Conservation (phyloP, 2,113 vertebrate genomes). For the Eulemur rufifrons region DNA sequence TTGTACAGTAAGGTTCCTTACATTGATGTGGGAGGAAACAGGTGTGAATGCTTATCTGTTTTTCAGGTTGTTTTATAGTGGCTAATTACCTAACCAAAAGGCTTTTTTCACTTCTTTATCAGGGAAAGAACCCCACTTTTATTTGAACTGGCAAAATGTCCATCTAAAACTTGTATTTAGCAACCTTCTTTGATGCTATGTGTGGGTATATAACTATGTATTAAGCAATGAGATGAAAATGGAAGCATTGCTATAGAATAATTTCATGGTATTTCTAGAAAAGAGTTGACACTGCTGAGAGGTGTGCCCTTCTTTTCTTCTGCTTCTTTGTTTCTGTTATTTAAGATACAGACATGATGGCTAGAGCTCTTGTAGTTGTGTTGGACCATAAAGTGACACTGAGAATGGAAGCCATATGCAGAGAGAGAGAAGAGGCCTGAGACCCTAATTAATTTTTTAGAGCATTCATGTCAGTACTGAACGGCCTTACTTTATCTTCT, state of each 20-base stretch:
- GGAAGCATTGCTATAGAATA: neutral
- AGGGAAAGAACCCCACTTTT: neutral
- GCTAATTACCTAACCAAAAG: neutral
- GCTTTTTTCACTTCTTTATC: neutral
- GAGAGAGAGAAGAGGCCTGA: neutral
- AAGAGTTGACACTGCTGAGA: neutral
- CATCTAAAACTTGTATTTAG: neutral
- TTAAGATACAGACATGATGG: neutral
- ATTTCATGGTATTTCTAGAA: neutral
- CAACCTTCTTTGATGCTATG: neutral
- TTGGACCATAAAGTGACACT: neutral
- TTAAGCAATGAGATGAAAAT: neutral
- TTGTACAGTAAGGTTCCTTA: neutral
- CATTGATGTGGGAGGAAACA: neutral
- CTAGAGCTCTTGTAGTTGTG: neutral
- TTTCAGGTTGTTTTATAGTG: neutral
- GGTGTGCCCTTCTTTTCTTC: neutral
- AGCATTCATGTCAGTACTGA: neutral
- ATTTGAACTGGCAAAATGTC: neutral
- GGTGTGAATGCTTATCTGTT: neutral
- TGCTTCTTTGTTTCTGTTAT: neutral
- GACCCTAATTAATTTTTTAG: neutral
- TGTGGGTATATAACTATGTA: neutral
- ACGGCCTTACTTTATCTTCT: neutral
- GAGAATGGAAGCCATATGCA: neutral